A percentile compares a stretch with the other conserved stretches of the same genome.
These are phyloP conservation scores for Bombyx huttoni DNA, from an alignment of 2,888 invertebrate genomes.

Conservation along the genomic window DNA sequence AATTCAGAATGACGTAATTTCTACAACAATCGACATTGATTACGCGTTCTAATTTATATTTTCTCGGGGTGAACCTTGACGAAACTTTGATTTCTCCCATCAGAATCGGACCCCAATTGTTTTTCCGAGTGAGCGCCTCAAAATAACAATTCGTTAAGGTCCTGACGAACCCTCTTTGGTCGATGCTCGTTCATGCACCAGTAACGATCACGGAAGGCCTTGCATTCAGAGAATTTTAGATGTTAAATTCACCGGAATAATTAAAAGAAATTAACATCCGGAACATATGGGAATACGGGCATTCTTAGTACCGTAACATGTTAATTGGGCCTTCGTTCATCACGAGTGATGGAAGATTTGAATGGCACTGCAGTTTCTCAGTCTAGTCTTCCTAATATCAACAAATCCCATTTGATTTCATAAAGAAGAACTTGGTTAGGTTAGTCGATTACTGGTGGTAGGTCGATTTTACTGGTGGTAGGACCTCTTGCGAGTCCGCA, in stretches of 20 bases:
- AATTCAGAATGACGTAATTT: too few species aligned
- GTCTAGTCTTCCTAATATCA: too few species aligned
- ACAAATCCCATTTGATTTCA: too few species aligned
- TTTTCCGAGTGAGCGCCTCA: conserved; percentile 65
- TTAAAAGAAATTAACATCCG: background rate
- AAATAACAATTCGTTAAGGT: conserved; percentile 64
- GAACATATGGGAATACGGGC: background rate
- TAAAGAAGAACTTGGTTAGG: too few species aligned
- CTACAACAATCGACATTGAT: too few species aligned
- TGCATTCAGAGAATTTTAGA: conserved; percentile 5
- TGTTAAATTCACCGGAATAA: conserved; percentile 2
- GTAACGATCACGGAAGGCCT: conserved; percentile 3
- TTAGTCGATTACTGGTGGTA: too few species aligned
- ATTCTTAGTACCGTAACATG: background rate
- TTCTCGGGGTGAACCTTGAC: conserved; percentile 37
- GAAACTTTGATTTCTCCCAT: conserved; percentile 58
- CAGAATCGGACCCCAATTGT: conserved; percentile 54
- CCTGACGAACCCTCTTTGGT: conserved; percentile 32
- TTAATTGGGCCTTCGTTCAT: background rate
- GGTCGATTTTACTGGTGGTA: too few species aligned
- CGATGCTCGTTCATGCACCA: conserved; percentile 19
- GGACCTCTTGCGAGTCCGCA: too few species aligned
- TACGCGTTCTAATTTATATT: background rate
- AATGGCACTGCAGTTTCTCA: too few species aligned
- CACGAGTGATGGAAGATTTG: too few species aligned